A percentile compares a stretch with the other conserved stretches of the same genome.
Evolutionary conservation across 2,797 vertebrate genomes (phyloP).

Genomic region (Pempheris klunzingeri): DNA sequence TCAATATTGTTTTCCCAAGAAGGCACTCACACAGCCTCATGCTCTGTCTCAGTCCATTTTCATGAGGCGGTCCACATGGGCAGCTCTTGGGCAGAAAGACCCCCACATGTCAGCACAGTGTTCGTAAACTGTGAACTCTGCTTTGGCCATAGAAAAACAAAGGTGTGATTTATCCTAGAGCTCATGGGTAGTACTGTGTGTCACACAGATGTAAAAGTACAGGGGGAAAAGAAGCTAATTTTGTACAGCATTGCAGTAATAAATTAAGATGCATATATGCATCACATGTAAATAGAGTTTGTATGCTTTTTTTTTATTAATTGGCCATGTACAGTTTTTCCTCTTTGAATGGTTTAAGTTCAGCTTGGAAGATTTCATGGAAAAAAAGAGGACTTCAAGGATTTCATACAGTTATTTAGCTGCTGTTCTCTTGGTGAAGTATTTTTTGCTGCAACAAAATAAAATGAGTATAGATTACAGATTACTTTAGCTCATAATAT

Average conservation of each 20-base stretch:
- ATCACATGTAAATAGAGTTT: neutral
- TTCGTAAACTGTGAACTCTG: constrained; percentile 8
- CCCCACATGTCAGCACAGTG: constrained; percentile 20
- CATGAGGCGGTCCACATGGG: constrained; percentile 14
- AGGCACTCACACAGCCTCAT: constrained; percentile 25
- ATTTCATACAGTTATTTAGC: no score
- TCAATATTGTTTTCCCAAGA: constrained; percentile 39
- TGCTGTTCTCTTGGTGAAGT: neutral
- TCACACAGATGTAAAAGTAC: no score
- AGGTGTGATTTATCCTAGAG: neutral
- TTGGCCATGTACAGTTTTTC: neutral
- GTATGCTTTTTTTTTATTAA: neutral
- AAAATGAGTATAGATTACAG: neutral
- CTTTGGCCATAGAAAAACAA: constrained; percentile 5
- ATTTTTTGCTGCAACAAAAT: neutral
- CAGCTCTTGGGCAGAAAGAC: constrained; percentile 4
- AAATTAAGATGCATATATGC: neutral
- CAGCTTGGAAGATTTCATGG: neutral
- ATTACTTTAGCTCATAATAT: neutral
- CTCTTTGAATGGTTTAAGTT: neutral
- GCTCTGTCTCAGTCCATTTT: constrained; percentile 29
- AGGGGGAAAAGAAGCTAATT: neutral
- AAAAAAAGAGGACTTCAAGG: neutral
- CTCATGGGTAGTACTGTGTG: neutral
- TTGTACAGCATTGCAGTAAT: neutral